Evolutionary conservation across 1,140 invertebrate species (phyloP).

Genomic region (Neodiprion lecontei): DNA sequence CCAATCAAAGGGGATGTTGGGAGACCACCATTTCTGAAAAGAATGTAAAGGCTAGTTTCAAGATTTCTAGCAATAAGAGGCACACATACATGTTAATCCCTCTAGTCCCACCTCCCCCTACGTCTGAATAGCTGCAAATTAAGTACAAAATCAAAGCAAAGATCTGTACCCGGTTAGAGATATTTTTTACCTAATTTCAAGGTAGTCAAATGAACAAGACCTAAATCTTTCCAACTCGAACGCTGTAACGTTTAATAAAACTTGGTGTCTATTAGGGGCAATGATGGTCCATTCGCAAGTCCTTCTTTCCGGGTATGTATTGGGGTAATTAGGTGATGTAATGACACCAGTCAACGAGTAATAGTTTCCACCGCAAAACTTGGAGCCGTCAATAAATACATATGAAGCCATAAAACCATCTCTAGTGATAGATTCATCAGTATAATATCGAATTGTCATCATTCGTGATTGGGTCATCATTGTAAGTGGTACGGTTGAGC

Average conservation of each 20-base stretch:
- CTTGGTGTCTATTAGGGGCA: conserved; percentile 71
- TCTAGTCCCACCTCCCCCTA: no score
- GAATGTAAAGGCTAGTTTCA: conserved; percentile 21
- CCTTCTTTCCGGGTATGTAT: conserved; percentile 69
- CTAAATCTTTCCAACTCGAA: conserved; percentile 74
- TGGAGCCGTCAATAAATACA: conserved; percentile 69
- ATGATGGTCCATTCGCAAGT: conserved; percentile 81
- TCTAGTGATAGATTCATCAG: conserved; percentile 66
- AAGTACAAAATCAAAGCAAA: no score
- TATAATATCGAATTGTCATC: conserved; percentile 73
- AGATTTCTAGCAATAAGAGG: no score
- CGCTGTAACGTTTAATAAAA: conserved; percentile 73
- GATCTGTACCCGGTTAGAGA: neutral
- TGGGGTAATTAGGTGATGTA: conserved; percentile 78
- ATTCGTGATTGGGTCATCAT: conserved; percentile 72
- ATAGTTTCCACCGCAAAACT: conserved; percentile 80
- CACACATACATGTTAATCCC: no score
- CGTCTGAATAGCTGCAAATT: no score
- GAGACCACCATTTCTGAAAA: conserved; percentile 73
- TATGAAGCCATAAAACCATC: conserved; percentile 79
- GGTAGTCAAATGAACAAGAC: conserved; percentile 75
- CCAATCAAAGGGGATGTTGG: conserved; percentile 74
- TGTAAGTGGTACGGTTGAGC: conserved; percentile 68
- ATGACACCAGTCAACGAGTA: conserved; percentile 71
- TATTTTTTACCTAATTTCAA: conserved; percentile 75